phyloP scores from a whole-genome alignment of 1,140 invertebrate genomes.

The Plectrocnemia conspersa region DNA sequence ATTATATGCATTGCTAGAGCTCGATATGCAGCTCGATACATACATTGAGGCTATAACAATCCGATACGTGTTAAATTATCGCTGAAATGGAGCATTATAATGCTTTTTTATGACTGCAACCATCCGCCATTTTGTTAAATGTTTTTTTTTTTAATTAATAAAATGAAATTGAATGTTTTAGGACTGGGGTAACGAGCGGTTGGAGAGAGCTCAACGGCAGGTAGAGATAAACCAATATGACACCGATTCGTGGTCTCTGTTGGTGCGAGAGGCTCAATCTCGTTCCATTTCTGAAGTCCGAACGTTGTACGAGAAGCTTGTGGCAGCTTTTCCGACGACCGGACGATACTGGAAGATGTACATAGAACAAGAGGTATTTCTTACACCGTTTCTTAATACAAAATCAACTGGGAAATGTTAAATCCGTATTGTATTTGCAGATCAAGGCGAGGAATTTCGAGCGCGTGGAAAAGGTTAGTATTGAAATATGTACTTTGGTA shows the following conservation, averaged over 20 bases:
- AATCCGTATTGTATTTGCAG: slow-evolving; percentile 53
- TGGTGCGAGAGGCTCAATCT: slow-evolving; percentile 87
- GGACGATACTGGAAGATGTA: slow-evolving; percentile 99
- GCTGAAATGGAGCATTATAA: too few relatives aligned
- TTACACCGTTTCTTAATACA: slow-evolving; percentile 18
- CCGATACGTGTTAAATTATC: too few relatives aligned
- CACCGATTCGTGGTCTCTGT: slow-evolving; percentile 93
- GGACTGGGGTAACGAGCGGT: slow-evolving; percentile 83
- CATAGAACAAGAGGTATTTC: slow-evolving; percentile 93
- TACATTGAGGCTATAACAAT: too few relatives aligned
- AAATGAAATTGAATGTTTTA: slow-evolving; percentile 41
- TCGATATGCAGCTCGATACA: too few relatives aligned
- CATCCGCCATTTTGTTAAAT: too few relatives aligned
- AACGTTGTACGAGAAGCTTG: slow-evolving; percentile 88
- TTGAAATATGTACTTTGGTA: too few relatives aligned
- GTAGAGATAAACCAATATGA: slow-evolving; percentile 85
- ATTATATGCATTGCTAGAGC: too few relatives aligned
- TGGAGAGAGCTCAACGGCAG: slow-evolving; percentile 72
- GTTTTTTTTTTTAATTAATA: too few relatives aligned
- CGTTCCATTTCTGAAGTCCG: slow-evolving; percentile 88
- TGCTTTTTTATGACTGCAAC: too few relatives aligned
- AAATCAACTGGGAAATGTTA: slow-evolving; percentile 4
- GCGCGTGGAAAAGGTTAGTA: slow-evolving; percentile 94
- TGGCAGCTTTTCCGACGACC: slow-evolving; percentile 89
- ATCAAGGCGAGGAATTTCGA: slow-evolving; percentile 95